phyloP scores from a whole-genome alignment of 2,888 invertebrate species.

The Polyommatus icarus region DNA sequence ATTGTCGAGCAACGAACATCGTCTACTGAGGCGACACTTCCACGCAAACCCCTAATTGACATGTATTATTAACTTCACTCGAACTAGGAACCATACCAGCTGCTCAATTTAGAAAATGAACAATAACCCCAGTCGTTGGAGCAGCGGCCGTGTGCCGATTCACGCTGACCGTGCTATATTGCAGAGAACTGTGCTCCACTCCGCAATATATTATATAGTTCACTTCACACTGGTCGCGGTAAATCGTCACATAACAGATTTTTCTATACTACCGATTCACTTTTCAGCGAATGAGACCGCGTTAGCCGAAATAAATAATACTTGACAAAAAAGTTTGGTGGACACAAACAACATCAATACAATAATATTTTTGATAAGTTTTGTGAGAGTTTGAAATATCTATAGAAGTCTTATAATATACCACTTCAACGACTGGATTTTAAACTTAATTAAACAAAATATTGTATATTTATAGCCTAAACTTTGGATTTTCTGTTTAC shows the following conservation, averaged over 20 bases:
- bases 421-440: constrained; percentile 58
- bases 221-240: background rate
- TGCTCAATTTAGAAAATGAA: constrained; percentile 78
- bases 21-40: constrained; percentile 70
- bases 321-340: constrained; percentile 25
- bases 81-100: constrained; percentile 81
- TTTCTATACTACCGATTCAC: background rate
- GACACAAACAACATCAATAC: background rate
- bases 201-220: background rate
- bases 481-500: constrained; percentile 78
- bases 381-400: constrained; percentile 48
- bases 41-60: constrained; percentile 80
- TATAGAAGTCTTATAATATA: constrained; percentile 49
- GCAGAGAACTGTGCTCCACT: background rate
- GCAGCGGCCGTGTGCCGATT: background rate
- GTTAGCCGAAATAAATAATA: constrained; percentile 31
- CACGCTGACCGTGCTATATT: background rate
- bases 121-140: constrained; percentile 55
- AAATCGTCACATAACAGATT: background rate
- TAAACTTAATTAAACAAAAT: constrained; percentile 51
- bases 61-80: constrained; percentile 76
- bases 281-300: background rate
- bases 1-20: constrained; percentile 43
- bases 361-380: background rate
- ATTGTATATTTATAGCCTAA: constrained; percentile 64